A percentile compares a stretch with the other conserved stretches of the same genome.
Conservation (phyloP, 2,113 vertebrate genomes). For the Pleuronectes platessa region DNA sequence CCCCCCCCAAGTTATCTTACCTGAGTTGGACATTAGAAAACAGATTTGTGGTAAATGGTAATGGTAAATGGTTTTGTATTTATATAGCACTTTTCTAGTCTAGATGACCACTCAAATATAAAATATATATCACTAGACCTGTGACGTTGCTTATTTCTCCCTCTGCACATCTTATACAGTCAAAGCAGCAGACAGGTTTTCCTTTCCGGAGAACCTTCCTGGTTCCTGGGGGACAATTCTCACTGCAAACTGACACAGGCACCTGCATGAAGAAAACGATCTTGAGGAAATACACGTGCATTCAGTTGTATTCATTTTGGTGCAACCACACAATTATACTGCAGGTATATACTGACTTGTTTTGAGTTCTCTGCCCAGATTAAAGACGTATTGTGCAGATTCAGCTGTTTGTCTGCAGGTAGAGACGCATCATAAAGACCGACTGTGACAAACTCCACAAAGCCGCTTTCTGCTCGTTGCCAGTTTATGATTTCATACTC, state of each 20-base stretch:
- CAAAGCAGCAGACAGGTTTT: slow-evolving; percentile 80
- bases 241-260: slow-evolving; percentile 76
- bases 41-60: too few species aligned
- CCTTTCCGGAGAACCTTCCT: slow-evolving; percentile 79
- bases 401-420: slow-evolving; percentile 57
- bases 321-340: not conserved
- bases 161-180: slow-evolving; percentile 78
- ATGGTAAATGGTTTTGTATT: too few species aligned
- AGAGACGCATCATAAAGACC: slow-evolving; percentile 76
- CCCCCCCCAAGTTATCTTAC: too few species aligned
- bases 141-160: slow-evolving; percentile 78
- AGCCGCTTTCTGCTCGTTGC: slow-evolving; percentile 61
- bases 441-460: slow-evolving; percentile 72
- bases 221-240: slow-evolving; percentile 74
- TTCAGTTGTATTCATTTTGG: not conserved
- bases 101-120: too few species aligned
- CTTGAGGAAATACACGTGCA: rapidly evolving
- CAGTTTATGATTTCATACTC: slow-evolving; percentile 82
- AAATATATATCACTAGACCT: slow-evolving; percentile 57
- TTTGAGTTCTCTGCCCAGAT: slow-evolving; percentile 68
- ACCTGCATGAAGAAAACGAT: slow-evolving; percentile 48
- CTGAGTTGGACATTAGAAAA: too few species aligned
- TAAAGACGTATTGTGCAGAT: slow-evolving; percentile 60
- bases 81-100: too few species aligned
- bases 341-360: slow-evolving; percentile 35